Percentiles rank a stretch among this genome's conserved stretches.
Evolutionary conservation across 2,888 invertebrate species (phyloP).

Genomic region (Priocnemis perturbator): DNA sequence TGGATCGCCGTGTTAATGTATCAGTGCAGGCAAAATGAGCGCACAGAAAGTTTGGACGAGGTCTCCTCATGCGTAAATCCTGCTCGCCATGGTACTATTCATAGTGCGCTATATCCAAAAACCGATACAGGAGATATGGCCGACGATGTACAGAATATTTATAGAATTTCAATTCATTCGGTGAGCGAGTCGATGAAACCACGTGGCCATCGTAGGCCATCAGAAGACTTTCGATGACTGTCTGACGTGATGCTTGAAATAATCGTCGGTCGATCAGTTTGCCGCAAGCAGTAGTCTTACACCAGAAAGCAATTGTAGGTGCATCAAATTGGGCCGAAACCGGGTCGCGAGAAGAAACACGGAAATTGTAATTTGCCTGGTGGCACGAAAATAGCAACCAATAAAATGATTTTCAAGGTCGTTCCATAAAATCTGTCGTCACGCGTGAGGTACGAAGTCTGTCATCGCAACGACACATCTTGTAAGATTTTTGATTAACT

Average conservation of each 20-base stretch:
- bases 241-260: slow-evolving; percentile 10
- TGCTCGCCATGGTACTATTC: not conserved
- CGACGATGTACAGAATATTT: slow-evolving; percentile 4
- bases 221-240: not conserved
- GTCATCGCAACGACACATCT: too few relatives aligned
- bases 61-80: not conserved
- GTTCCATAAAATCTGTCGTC: not conserved
- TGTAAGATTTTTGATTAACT: too few relatives aligned
- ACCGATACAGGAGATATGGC: not conserved
- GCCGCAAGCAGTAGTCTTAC: not conserved
- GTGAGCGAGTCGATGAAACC: not conserved
- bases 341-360: too few relatives aligned
- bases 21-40: too few relatives aligned
- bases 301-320: not conserved
- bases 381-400: too few relatives aligned
- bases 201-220: slow-evolving; percentile 11
- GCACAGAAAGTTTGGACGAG: not conserved
- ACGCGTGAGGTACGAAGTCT: not conserved
- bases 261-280: not conserved
- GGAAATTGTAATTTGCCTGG: too few relatives aligned
- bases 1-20: too few relatives aligned
- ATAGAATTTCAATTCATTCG: slow-evolving; percentile 20
- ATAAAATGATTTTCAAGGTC: too few relatives aligned
- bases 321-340: too few relatives aligned
- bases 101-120: not conserved